phyloP scores from a whole-genome alignment of 2,888 invertebrate genomes.

The Chrysolina americana region DNA sequence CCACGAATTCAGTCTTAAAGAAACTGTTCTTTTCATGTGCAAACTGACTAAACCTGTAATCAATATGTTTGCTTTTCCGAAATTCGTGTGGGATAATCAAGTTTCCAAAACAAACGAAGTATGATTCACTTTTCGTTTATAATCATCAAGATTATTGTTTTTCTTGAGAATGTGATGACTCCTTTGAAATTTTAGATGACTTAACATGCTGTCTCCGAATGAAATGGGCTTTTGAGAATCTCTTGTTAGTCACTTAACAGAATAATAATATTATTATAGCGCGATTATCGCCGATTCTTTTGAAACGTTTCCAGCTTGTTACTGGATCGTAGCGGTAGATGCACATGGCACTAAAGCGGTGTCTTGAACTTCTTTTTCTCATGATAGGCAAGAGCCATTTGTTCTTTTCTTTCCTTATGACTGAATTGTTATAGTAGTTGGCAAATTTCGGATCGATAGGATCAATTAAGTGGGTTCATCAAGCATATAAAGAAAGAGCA shows the following conservation, averaged over 20 bases:
- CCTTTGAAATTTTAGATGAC: background rate
- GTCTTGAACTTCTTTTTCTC: background rate
- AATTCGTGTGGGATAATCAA: background rate
- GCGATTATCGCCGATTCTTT: background rate
- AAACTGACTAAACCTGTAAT: too few species aligned
- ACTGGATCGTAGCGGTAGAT: conserved; percentile 5
- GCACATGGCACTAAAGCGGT: background rate
- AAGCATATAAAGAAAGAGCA: too few species aligned
- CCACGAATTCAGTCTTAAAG: background rate
- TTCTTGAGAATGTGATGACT: background rate
- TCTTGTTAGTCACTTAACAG: conserved; percentile 1
- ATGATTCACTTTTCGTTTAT: background rate
- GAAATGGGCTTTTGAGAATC: conserved; percentile 5
- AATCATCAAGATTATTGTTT: background rate
- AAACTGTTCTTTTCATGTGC: too few species aligned
- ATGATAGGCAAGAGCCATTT: too few species aligned
- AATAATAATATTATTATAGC: background rate
- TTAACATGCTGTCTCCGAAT: background rate
- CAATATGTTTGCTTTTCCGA: too few species aligned
- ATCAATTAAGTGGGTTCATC: too few species aligned
- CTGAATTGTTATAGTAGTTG: too few species aligned
- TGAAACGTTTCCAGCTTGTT: background rate
- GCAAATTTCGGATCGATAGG: too few species aligned
- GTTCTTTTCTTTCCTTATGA: too few species aligned
- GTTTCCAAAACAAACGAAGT: background rate